Evolutionary conservation across 2,888 invertebrate genomes (phyloP), one percentile per base, ranked within the genome.

Genomic region (Euclidia mi): DNA sequence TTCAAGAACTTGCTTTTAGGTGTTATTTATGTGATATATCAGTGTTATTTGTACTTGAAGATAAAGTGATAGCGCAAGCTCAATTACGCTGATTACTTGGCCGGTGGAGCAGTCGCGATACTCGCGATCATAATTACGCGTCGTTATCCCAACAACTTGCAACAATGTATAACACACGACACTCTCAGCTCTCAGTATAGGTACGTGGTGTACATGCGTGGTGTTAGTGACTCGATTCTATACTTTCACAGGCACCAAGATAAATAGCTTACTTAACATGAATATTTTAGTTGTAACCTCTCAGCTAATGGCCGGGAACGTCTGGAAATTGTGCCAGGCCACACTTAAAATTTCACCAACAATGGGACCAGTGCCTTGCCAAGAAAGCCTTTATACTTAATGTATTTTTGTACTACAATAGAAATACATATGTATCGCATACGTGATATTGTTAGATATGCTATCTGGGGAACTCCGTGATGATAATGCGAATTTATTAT

Each of bases 281-380:
- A 41, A 48, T 49, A 49, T 41, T 41, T 41, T 32, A 34, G 15
- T 11, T 46, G 41, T 35, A 31, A 12, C 11, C 32, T 11, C n/a
- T 28, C 12, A 38, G 6, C 31, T 31, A 47, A 47, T 12, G 47
- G 34, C 14, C 15, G 12, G n/a, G 20, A 18, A 31, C 20, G 42
- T 37, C 17, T 11, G 2, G n/a, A 40, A 34, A 25, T 28, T 29
- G 35, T 28, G 17, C 12, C 12, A 52, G 32, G 9, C 17, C 14
- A 25, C 38, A 48, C 35, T 47, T 43, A 29, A 46, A 34, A 37
- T 25, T 43, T 43, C 12, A 25, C n/a, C 46, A 28, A 46, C 28
- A 37, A 37, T 40, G 6, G 18, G 0, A 45, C 11, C 32, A 9
- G 20, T 34, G 14, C 18, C 44, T 20, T 45, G 44, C 44, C 44